Conservation (phyloP, 1,140 invertebrate genomes). For the Cephus cinctus region DNA sequence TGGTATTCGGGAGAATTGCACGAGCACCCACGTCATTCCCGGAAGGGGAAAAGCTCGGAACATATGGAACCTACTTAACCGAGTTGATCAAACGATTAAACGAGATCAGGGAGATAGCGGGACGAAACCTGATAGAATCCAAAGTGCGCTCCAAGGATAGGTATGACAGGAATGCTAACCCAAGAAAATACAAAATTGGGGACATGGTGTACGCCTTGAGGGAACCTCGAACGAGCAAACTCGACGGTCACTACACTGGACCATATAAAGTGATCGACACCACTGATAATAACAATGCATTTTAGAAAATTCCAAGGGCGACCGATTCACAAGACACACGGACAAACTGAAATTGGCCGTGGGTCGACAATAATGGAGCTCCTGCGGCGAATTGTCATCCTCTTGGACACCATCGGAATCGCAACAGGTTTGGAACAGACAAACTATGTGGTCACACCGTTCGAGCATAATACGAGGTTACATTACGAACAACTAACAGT, state of each 20-base stretch:
- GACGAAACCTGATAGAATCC: not conserved
- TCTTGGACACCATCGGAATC: too few species aligned
- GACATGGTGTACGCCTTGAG: slow-evolving; percentile 13
- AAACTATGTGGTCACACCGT: too few species aligned
- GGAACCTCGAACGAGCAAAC: slow-evolving; percentile 4
- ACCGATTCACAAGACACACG: slow-evolving; percentile 9
- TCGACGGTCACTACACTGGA: not conserved
- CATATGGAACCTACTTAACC: slow-evolving; percentile 5
- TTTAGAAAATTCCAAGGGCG: not conserved
- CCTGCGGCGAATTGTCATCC: too few species aligned
- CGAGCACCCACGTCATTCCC: slow-evolving; percentile 3
- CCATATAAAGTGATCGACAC: slow-evolving; percentile 3
- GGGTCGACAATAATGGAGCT: too few species aligned
- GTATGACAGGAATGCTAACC: slow-evolving; percentile 4
- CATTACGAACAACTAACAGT: too few species aligned
- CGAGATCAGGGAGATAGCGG: slow-evolving; percentile 1
- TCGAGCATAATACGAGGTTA: too few species aligned
- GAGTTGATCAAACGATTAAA: not conserved
- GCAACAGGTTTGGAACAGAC: too few species aligned
- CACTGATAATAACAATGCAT: not conserved
- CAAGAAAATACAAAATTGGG: not conserved
- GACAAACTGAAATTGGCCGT: slow-evolving; percentile 18
- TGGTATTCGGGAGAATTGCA: slow-evolving; percentile 8
- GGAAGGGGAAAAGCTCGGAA: not conserved
- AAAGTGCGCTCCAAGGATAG: slow-evolving; percentile 8